phyloP scores from a whole-genome alignment of 2,113 vertebrate species.

The Tragelaphus strepsiceros region DNA sequence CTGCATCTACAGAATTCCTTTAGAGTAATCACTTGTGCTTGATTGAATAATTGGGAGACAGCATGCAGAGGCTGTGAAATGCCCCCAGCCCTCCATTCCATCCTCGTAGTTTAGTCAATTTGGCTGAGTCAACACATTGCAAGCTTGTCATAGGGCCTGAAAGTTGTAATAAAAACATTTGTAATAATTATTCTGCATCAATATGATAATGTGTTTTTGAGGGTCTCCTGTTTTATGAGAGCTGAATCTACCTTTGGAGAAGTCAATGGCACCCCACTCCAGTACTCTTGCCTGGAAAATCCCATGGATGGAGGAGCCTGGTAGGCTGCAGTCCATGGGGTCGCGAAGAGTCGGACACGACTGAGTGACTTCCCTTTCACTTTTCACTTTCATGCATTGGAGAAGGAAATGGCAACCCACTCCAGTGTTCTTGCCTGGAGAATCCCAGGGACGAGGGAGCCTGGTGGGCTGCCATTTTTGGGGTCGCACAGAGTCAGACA shows the following conservation, averaged over 20 bases:
- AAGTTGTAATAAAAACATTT: not conserved
- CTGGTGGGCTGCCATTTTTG: too few species aligned
- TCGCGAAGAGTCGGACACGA: too few species aligned
- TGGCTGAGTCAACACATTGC: not conserved
- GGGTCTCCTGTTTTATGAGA: not conserved
- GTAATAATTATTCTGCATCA: not conserved
- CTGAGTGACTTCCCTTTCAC: too few species aligned
- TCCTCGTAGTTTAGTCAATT: not conserved
- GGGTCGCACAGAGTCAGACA: too few species aligned
- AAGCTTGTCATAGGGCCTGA: not conserved
- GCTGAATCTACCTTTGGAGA: not conserved
- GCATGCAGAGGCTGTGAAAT: not conserved
- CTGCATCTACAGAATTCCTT: not conserved
- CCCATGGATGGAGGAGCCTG: too few species aligned
- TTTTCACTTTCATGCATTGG: too few species aligned
- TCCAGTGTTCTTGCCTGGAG: too few species aligned
- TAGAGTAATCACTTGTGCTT: not conserved
- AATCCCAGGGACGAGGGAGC: too few species aligned
- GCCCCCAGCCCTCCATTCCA: rapidly evolving
- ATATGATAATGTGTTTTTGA: not conserved
- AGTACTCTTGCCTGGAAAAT: too few species aligned
- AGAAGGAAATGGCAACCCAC: too few species aligned
- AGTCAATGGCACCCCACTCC: too few species aligned
- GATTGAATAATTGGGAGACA: not conserved
- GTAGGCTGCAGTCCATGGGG: too few species aligned